Evolutionary conservation across 1,140 invertebrate species (phyloP), one percentile per base, ranked within the genome.

Genomic region (Xylocopa sonorina): DNA sequence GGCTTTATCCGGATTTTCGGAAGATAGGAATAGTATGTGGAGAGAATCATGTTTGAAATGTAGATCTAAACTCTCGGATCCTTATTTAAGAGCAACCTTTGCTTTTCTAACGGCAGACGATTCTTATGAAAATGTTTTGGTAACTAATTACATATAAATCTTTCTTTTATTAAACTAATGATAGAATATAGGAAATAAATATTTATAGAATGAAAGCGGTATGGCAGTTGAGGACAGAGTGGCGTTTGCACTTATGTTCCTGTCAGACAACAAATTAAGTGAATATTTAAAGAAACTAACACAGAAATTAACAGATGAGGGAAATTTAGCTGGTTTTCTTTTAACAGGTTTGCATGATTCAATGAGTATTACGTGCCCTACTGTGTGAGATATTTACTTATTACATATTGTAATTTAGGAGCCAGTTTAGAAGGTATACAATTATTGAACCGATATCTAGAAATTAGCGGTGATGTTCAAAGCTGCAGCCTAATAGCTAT

Each of bases 21-120:
- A 97, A 82, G 96, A 98, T 88, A 94, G 95, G 90, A 96, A 94
- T 86, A 95, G 96, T 3, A 94, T 98, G 88, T 99, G 97, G 97
- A 93, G 95, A 74, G 96, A 96, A 93, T 96, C 96, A 81, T 98
- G 97, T 88, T 93, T 94, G 1, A 94, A 93, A 50, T 95, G 97
- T 3, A 94, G 95, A 78, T 93, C 94, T 81, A 95, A 96, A 87
- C 93, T 99, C 32, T 94, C 94, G 7, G 96, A 99, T 94, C 97
- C 98, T 2, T 98, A 99, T 93, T 94, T 99, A 48, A 94, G 97
- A 87, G 97, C 97, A 2, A 96, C 98, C 86, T 99, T 99, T 94
- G 95, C 96, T 34, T 99, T 99, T 93, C 94, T 99, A 16, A 97
- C 97, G 0, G 95, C 96, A 57, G 95, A 97, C 43, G 95, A 96